Evolutionary conservation across 2,113 vertebrate genomes (phyloP).

Genomic region (Melanocharis versteri): DNA sequence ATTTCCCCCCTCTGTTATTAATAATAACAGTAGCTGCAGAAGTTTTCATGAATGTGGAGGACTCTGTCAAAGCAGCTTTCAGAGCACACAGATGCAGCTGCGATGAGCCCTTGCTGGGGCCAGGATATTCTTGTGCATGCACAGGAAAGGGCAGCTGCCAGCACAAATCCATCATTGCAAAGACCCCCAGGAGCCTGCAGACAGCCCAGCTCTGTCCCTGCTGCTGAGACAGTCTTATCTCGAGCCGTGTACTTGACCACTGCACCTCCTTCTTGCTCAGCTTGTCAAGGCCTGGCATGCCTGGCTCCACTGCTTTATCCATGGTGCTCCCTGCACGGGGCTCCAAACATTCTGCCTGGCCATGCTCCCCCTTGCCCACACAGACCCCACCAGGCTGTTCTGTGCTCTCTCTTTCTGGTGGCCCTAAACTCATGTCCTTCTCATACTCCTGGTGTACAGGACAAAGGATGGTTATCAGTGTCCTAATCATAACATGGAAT

Average conservation of each 20-base stretch:
- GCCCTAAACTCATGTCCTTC: background rate
- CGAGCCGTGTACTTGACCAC: fast-evolving
- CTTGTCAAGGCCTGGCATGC: background rate
- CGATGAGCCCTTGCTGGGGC: background rate
- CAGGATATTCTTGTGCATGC: background rate
- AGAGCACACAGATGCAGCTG: background rate
- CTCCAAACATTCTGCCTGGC: background rate
- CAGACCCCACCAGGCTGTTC: background rate
- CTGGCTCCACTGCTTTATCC: background rate
- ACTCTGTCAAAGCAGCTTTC: background rate
- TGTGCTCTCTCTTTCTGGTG: background rate
- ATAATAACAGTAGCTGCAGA: background rate
- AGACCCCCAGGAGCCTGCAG: background rate
- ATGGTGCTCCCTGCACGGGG: background rate
- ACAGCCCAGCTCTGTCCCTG: background rate
- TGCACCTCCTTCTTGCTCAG: fast-evolving
- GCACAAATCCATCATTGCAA: background rate
- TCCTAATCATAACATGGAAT: background rate
- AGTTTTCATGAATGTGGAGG: background rate
- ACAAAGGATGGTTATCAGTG: background rate
- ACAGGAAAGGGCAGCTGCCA: background rate
- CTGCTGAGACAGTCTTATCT: background rate
- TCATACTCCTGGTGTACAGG: background rate
- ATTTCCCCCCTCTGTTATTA: background rate
- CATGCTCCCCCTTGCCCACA: background rate